Conservation (phyloP, 2,113 vertebrate species). For the Pelecanoides urinatrix region DNA sequence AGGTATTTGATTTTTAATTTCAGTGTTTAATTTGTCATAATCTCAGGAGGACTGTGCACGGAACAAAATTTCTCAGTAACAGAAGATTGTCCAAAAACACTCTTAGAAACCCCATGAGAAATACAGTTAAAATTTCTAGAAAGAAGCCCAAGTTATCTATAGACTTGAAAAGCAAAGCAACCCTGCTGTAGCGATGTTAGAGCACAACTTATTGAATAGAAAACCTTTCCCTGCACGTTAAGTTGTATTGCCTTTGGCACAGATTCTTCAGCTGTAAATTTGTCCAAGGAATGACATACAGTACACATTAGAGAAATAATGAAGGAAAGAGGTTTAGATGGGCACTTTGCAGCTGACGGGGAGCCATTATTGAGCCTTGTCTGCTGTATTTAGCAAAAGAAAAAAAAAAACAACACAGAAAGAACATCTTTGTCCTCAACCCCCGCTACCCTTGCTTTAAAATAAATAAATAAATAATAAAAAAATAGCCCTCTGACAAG, state of each 20-base stretch:
- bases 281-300: conserved; percentile 11
- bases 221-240: conserved; percentile 43
- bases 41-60: neutral
- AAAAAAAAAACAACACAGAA: neutral
- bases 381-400: neutral
- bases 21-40: neutral
- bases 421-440: conserved; percentile 3
- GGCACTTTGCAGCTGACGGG: neutral
- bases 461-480: neutral
- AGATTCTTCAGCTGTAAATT: conserved; percentile 57
- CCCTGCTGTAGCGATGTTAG: neutral
- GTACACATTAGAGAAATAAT: conserved; percentile 32
- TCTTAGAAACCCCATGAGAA: neutral
- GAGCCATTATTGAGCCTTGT: neutral
- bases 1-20: neutral
- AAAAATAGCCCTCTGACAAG: conserved; percentile 65
- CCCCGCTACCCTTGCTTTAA: neutral
- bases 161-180: neutral
- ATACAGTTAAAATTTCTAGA: conserved; percentile 2
- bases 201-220: neutral
- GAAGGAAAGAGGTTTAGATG: conserved; percentile 8
- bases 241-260: conserved; percentile 58
- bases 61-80: neutral
- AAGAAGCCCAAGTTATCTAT: neutral
- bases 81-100: neutral